phyloP scores from a whole-genome alignment of 2,113 vertebrate genomes.

The Poeciliopsis retropinna region DNA sequence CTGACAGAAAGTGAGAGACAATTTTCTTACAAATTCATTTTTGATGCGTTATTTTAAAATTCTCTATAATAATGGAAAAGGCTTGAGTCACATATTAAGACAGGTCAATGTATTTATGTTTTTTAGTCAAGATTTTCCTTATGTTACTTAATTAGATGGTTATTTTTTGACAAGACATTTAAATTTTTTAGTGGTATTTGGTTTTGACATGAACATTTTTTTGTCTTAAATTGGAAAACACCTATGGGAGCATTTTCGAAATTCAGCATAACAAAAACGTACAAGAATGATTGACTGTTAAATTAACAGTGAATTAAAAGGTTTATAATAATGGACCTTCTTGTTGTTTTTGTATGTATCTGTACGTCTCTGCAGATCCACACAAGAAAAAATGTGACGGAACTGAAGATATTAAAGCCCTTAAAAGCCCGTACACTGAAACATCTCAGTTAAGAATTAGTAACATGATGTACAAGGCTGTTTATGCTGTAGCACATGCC shows the following conservation, averaged over 20 bases:
- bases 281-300: neutral
- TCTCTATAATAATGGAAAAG: no score
- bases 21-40: no score
- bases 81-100: neutral
- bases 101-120: no score
- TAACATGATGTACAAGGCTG: slow-evolving; percentile 78
- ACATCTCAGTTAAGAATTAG: slow-evolving; percentile 69
- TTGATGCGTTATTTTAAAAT: no score
- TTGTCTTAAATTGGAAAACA: neutral
- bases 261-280: no score
- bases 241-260: neutral
- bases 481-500: slow-evolving; percentile 24
- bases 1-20: slow-evolving; percentile 18
- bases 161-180: no score
- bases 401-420: slow-evolving; percentile 53
- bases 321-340: neutral
- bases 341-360: neutral
- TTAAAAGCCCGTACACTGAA: slow-evolving; percentile 70
- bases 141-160: no score
- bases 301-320: neutral
- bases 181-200: no score
- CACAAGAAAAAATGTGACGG: slow-evolving; percentile 57
- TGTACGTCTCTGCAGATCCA: slow-evolving; percentile 7
- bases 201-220: no score
- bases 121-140: no score